Evolutionary conservation across 1,140 invertebrate genomes (phyloP), one percentile per base, ranked within the genome.

Genomic region (Calephelis nemesis): DNA sequence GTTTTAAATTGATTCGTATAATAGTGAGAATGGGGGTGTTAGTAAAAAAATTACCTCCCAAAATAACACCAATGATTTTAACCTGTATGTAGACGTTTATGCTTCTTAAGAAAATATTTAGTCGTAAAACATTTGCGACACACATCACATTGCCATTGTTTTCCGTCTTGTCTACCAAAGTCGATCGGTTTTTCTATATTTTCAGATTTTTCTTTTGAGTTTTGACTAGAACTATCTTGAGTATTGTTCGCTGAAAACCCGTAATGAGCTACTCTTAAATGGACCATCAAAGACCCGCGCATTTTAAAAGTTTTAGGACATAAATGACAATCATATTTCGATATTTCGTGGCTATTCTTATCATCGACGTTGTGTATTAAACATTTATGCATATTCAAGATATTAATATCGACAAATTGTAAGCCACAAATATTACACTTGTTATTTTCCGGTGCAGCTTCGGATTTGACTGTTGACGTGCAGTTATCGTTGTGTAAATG

Each of bases 71-170:
- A 87, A 87, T 81, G 71, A 76, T 79, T 78, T 82, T 89, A 85
- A 94, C 94, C 94, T 83, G 94, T 95, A 81, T 98, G 97, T 67
- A 98, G 90, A 75, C 96, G 93, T 86, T 97, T 97, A 81, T 98
- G 97, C 89, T 98, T 98, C 88, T 97, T 97, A 49, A 97, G 87
- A 82, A 97, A 98, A 90, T 98, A 97, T 85, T 97, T 97, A 7
- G 96, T 97, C 2, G 96, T 97, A 81, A 97, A 97, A 85, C 94
- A 93, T 93, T 97, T 97, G 50, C 93, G 93, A 85, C 97, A 97
- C 19, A 96, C 94, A 77, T 97, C 96, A 83, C 97, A 97, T 80
- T 96, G 95, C 96, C 96, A 97, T 75, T 92, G 92, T 78, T 92
- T 92, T 62, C 83, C 85, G 62, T 90, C 87, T 74, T 77, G 85